Evolutionary conservation across 2,888 invertebrate genomes (phyloP).

Genomic region (Helleia helle): DNA sequence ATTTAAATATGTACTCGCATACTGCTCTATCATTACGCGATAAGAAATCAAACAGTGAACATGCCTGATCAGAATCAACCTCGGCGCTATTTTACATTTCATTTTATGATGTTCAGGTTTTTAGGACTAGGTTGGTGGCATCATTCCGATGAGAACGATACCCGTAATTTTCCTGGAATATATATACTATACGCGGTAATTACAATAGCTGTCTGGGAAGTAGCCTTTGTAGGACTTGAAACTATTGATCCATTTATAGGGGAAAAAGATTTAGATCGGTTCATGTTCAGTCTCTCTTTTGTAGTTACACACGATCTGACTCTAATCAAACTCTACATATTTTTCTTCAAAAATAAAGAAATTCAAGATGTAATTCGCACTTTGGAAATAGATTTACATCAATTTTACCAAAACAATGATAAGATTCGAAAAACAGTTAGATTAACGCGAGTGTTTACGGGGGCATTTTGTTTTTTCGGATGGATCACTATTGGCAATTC

Average conservation of each 20-base stretch:
- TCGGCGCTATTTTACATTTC: conserved; percentile 45
- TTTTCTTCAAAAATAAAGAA: conserved; percentile 52
- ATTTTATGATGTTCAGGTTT: conserved; percentile 47
- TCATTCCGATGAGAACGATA: conserved; percentile 50
- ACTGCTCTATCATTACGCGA: no score
- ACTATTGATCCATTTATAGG: conserved; percentile 63
- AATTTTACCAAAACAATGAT: conserved; percentile 49
- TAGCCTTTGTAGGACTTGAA: conserved; percentile 59
- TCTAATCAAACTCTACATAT: conserved; percentile 54
- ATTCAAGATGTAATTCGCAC: conserved; percentile 54
- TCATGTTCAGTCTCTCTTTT: conserved; percentile 65
- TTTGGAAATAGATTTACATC: conserved; percentile 45
- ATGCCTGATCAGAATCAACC: conserved; percentile 27
- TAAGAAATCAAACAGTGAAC: conserved; percentile 6
- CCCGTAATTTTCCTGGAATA: conserved; percentile 47
- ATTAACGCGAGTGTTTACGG: conserved; percentile 43
- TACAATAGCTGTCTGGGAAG: conserved; percentile 56
- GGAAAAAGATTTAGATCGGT: conserved; percentile 55
- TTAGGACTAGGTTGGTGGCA: conserved; percentile 67
- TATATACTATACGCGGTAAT: conserved; percentile 54
- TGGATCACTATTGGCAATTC: conserved; percentile 61
- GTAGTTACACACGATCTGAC: conserved; percentile 64
- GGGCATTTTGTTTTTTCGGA: conserved; percentile 52
- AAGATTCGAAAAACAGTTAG: conserved; percentile 42
- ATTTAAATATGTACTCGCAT: no score